Evolutionary conservation across 1,140 invertebrate species (phyloP).

Genomic region (Procambarus clarkii): DNA sequence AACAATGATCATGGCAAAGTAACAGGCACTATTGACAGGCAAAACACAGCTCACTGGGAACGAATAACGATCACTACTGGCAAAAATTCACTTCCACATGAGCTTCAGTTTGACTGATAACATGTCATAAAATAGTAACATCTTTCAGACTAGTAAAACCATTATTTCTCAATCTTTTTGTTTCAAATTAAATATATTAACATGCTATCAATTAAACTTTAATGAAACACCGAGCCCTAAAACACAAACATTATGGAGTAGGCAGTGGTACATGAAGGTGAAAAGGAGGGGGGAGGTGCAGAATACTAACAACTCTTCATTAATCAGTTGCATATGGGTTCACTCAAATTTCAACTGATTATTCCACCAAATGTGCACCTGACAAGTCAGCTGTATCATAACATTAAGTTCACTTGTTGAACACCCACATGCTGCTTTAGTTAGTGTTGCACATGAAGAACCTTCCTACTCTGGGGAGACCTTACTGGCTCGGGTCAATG

Average conservation of each 20-base stretch:
- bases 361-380: not conserved
- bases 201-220: not conserved
- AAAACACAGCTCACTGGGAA: constrained; percentile 10
- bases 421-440: not conserved
- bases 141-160: not conserved
- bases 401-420: not conserved
- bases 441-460: not conserved
- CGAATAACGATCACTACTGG: not conserved
- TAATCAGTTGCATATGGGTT: not conserved
- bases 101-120: not conserved
- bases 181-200: not conserved
- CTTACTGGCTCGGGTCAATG: not conserved
- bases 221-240: not conserved
- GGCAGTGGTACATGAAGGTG: not conserved
- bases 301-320: not conserved
- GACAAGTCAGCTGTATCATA: not conserved
- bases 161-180: not conserved
- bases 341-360: not conserved
- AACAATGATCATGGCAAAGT: not conserved
- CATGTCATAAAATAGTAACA: not conserved
- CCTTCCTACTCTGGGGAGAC: not conserved
- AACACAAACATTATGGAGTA: not conserved
- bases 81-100: not conserved
- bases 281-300: not conserved
- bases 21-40: constrained; percentile 5